These are phyloP conservation scores for Aix galericulata DNA, from an alignment of 2,113 vertebrate genomes.

Conservation along the genomic window DNA sequence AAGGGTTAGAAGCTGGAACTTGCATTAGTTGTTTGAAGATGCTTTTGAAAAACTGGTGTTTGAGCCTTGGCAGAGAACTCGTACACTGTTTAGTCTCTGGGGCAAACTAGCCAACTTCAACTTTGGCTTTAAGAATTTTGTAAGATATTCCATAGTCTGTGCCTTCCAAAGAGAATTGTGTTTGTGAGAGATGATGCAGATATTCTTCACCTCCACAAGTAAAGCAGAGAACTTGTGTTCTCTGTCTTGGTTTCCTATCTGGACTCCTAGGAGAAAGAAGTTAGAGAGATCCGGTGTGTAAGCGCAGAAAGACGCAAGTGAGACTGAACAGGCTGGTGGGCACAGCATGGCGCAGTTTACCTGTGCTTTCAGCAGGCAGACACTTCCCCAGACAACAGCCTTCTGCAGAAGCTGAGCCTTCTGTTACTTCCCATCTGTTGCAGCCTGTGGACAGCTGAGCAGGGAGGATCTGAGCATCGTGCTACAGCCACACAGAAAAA, in stretches of 20 bases:
- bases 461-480: constrained; percentile 16
- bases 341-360: constrained; percentile 38
- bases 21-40: not conserved
- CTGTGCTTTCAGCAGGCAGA: constrained; percentile 47
- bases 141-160: not conserved
- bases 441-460: constrained; percentile 50
- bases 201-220: not conserved
- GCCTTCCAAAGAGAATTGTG: not conserved
- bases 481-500: constrained; percentile 30
- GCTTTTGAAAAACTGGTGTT: not conserved
- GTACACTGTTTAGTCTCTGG: not conserved
- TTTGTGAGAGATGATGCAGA: not conserved
- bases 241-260: constrained; percentile 51
- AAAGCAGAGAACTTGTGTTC: not conserved
- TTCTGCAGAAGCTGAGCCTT: constrained; percentile 55
- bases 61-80: not conserved
- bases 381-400: constrained; percentile 43
- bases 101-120: not conserved
- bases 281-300: constrained; percentile 72
- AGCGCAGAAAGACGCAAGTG: not conserved
- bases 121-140: not conserved
- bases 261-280: constrained; percentile 75
- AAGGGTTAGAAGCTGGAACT: not conserved
- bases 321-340: not conserved
- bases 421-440: constrained; percentile 63